Conservation (phyloP, 2,888 invertebrate genomes). For the Oscheius sp. region DNA sequence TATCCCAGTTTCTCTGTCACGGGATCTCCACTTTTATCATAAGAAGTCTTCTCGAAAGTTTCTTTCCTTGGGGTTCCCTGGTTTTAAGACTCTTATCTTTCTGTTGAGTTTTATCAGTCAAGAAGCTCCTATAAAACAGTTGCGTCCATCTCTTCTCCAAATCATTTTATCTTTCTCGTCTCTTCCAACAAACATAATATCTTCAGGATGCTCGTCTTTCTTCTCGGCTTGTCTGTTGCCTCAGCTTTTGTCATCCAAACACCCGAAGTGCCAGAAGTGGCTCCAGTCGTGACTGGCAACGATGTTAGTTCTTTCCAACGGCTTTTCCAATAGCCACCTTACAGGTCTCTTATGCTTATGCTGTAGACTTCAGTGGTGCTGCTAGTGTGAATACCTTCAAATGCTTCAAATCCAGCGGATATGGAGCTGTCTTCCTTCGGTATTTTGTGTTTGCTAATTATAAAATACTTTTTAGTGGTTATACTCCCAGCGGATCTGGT, state of each 20-base stretch:
- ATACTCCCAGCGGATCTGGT: slow-evolving; percentile 46
- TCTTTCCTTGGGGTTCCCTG: too few relatives aligned
- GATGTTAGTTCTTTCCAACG: slow-evolving; percentile 11
- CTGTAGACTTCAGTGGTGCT: slow-evolving; percentile 33
- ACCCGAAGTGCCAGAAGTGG: not conserved
- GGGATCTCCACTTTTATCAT: too few relatives aligned
- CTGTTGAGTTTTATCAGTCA: too few relatives aligned
- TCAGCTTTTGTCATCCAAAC: slow-evolving; percentile 20
- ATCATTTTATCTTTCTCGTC: not conserved
- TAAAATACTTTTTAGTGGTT: slow-evolving; percentile 34
- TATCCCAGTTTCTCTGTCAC: too few relatives aligned
- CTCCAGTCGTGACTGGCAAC: slow-evolving; percentile 7
- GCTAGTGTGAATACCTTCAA: slow-evolving; percentile 33
- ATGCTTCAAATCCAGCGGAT: slow-evolving; percentile 33
- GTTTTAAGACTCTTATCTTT: not conserved
- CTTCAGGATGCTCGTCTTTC: slow-evolving; percentile 23
- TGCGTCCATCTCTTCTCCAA: not conserved
- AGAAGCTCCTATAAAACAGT: not conserved
- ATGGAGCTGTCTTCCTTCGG: slow-evolving; percentile 33
- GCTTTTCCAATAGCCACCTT: not conserved
- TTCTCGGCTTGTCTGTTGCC: slow-evolving; percentile 18
- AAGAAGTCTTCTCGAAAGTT: too few relatives aligned
- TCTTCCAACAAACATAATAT: not conserved
- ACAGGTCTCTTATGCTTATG: slow-evolving; percentile 32
- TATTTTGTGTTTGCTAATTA: too few relatives aligned